Percentiles rank a stretch among this genome's conserved stretches.
These are phyloP conservation scores for Vultur gryphus DNA, from an alignment of 2,797 vertebrate species.

Conservation along the genomic window DNA sequence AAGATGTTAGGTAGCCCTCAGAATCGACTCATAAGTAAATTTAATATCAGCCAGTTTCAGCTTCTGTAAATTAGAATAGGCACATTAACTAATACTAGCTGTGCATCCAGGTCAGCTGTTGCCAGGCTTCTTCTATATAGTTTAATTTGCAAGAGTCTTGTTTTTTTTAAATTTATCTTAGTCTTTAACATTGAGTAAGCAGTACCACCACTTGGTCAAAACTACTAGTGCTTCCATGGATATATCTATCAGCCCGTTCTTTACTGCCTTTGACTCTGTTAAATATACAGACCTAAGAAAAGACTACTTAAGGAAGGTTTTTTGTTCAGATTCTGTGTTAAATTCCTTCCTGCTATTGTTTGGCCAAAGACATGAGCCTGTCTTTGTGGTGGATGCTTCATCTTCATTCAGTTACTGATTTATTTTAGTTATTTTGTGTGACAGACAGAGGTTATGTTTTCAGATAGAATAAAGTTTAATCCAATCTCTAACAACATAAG, in stretches of 20 bases:
- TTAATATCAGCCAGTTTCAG: not conserved
- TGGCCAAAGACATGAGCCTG: not conserved
- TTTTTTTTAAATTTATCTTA: not conserved
- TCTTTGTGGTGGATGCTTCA: not conserved
- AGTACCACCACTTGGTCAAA: not conserved
- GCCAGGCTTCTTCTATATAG: not conserved
- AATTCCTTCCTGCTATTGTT: not conserved
- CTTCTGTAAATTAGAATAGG: not conserved
- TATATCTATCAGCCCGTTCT: not conserved
- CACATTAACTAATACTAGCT: not conserved
- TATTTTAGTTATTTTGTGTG: not conserved
- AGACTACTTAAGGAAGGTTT: not conserved
- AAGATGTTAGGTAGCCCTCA: not conserved
- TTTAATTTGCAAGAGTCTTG: not conserved
- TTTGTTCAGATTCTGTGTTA: not conserved
- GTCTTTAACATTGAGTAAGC: not conserved
- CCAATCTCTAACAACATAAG: not conserved
- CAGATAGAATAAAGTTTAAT: not conserved
- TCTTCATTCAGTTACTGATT: not conserved
- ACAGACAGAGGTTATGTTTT: not conserved
- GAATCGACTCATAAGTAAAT: not conserved
- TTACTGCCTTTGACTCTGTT: not conserved
- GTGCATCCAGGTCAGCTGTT: not conserved
- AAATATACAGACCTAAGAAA: not conserved
- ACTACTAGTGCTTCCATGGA: not conserved